Conservation (phyloP, 2,797 vertebrate species). For the Siniperca obscura region DNA sequence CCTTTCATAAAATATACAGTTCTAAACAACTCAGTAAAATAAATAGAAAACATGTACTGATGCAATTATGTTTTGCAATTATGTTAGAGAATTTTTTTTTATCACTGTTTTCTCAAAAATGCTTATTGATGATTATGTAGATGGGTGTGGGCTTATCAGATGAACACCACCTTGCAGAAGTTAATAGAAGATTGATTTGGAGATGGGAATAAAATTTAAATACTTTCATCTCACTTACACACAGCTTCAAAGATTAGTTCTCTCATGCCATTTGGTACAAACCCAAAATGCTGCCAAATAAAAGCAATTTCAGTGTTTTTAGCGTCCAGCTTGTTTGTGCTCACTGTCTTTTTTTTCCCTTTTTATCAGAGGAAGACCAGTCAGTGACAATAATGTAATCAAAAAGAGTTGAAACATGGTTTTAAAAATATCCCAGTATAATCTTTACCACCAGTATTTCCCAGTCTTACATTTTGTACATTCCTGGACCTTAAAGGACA, state of each 20-base stretch:
- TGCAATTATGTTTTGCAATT: background rate
- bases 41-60: background rate
- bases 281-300: conserved; percentile 12
- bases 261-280: conserved; percentile 12
- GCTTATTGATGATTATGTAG: background rate
- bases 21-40: background rate
- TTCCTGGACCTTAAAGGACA: background rate
- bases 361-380: background rate
- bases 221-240: conserved; percentile 31
- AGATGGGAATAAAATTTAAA: conserved; percentile 21
- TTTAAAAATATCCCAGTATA: background rate
- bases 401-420: background rate
- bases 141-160: background rate
- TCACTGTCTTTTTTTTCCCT: background rate
- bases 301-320: conserved; percentile 4
- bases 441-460: background rate
- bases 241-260: conserved; percentile 31
- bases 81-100: background rate
- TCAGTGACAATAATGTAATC: background rate
- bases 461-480: background rate
- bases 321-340: background rate
- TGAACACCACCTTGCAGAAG: background rate
- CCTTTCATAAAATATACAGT: background rate
- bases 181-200: background rate
- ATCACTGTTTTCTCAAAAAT: background rate